Evolutionary conservation across 2,113 vertebrate genomes (phyloP), one percentile per base, ranked within the genome.

Genomic region (Rhinolophus sinicus): DNA sequence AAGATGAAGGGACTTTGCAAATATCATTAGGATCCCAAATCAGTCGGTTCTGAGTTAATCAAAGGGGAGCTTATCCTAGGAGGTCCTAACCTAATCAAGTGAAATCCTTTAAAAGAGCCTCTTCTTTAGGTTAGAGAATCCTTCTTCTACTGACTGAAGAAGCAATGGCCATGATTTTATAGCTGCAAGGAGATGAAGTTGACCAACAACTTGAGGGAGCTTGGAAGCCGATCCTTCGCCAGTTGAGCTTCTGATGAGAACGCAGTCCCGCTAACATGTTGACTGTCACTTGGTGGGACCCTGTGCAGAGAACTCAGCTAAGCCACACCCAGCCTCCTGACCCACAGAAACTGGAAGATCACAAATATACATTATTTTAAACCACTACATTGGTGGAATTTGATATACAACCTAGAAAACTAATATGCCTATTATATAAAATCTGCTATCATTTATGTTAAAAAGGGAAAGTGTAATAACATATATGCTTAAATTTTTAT

Each of bases 241-340:
- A 19, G 0, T 6, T 0, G 1, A 58, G 82, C 54, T 38, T 65
- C 69, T 40, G 82, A 50, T 16, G 40, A 60, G 13, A 26, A 33
- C 0, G 10, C 14, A 21, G 35, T 50, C 84, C 7, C 7, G 65
- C 3, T 18, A 33, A 16, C 1, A 0, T 3, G 47, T 5, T 16
- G 14, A 12, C 8, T 28, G 67, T 35, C 40, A 18, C 69, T 58
- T 8, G 33, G 65, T 72, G 50, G 50, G 72, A 38, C 19, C 54
- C 52, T 54, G 13, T 2, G 13, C 5, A 22, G 16, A 24, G n/a
- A 50, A 13, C 35, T 6, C 56, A 2, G 38, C 85, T 21, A 33
- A 54, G 40, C 21, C 64, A 21, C 19, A 10, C 11, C 11, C 52
- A 33, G 44, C 54, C 7, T 28, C 78, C n/a, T 60, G 22, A 44